phyloP scores from a whole-genome alignment of 2,113 vertebrate genomes.

The Ginglymostoma cirratum region DNA sequence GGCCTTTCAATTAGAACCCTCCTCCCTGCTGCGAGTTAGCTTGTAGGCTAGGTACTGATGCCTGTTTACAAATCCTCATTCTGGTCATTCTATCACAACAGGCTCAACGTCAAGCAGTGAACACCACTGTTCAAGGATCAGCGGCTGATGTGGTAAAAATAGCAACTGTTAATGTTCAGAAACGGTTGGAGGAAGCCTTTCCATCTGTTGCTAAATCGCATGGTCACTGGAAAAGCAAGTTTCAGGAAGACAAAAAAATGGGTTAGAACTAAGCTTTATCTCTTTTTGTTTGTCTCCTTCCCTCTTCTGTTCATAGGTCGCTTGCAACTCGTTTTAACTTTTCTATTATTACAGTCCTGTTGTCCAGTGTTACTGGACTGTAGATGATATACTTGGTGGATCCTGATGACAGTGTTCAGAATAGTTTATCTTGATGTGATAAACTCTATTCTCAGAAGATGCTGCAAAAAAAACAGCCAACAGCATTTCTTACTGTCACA shows the following conservation, averaged over 20 bases:
- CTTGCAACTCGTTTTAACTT: not conserved
- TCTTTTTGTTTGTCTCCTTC: not conserved
- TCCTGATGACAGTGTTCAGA: not conserved
- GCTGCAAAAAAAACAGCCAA: not conserved
- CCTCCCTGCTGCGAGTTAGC: not conserved
- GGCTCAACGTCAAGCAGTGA: constrained; percentile 94
- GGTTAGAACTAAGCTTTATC: not conserved
- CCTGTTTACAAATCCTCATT: not conserved
- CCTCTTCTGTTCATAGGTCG: not conserved
- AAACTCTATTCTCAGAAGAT: not conserved
- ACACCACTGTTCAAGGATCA: constrained; percentile 90
- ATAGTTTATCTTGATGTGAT: not conserved
- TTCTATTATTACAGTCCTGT: not conserved
- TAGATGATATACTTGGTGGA: not conserved
- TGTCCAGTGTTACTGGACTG: not conserved
- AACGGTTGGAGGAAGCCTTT: constrained; percentile 59
- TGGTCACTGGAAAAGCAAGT: constrained; percentile 58
- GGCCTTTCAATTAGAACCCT: not conserved
- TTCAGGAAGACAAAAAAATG: constrained; percentile 40
- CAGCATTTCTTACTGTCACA: not conserved
- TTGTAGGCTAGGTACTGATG: not conserved
- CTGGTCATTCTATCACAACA: constrained; percentile 44
- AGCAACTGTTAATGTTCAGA: constrained; percentile 88
- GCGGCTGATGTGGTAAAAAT: constrained; percentile 92
- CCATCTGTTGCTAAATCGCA: constrained; percentile 63